phyloP scores from a whole-genome alignment of 2,113 vertebrate genomes.

The Tyto alba region DNA sequence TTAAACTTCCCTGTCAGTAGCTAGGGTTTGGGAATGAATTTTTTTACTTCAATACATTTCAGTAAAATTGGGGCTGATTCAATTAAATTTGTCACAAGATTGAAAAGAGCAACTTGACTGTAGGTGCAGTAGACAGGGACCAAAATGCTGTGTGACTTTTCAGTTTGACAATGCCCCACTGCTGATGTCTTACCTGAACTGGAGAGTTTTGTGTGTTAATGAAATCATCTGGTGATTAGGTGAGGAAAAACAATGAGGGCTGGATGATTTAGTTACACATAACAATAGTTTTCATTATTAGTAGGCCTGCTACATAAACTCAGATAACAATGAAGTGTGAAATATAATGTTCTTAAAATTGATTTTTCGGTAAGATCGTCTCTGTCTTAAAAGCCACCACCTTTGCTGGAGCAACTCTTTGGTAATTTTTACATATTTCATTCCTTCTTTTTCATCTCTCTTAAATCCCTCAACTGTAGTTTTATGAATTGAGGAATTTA shows the following conservation, averaged over 20 bases:
- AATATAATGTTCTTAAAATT: constrained; percentile 19
- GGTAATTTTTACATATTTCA: not conserved
- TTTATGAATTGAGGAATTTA: not conserved
- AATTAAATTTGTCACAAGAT: not conserved
- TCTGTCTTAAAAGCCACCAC: not conserved
- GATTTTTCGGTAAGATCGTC: constrained; percentile 9
- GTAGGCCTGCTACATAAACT: not conserved
- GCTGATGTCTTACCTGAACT: not conserved
- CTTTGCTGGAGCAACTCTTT: not conserved
- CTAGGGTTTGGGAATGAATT: not conserved
- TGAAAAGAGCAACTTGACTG: not conserved
- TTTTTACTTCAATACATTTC: not conserved
- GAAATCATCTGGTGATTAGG: not conserved
- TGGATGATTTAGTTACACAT: not conserved
- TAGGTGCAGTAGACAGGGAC: not conserved
- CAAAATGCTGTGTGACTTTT: not conserved
- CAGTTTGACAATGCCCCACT: not conserved
- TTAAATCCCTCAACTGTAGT: not conserved
- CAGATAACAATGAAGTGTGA: not conserved
- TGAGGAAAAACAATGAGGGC: not conserved
- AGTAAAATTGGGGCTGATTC: not conserved
- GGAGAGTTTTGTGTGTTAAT: not conserved
- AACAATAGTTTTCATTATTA: not conserved
- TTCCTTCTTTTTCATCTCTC: not conserved
- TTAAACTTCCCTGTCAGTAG: not conserved